A percentile compares a stretch with the other conserved stretches of the same genome.
Evolutionary conservation across 2,797 vertebrate genomes (phyloP).

Genomic region (Hydrophis major): DNA sequence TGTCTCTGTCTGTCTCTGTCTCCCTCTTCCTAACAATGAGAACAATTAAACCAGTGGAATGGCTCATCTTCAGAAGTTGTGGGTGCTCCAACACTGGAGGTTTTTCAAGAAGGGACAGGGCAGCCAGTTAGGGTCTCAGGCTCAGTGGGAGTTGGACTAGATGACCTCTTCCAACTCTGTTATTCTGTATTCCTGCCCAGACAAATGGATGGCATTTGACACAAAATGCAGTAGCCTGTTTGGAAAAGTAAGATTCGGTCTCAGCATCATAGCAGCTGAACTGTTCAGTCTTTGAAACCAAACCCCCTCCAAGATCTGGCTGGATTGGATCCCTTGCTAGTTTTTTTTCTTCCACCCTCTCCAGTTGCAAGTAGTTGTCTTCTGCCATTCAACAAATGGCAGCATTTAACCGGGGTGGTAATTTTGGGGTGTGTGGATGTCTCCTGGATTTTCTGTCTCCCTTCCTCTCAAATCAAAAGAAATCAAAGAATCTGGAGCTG

Average conservation of each 20-base stretch:
- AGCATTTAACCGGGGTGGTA: not conserved
- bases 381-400: rapidly evolving
- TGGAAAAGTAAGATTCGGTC: conserved; percentile 35
- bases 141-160: no score
- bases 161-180: no score
- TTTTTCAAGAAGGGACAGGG: no score
- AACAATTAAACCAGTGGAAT: no score
- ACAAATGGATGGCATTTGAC: not conserved
- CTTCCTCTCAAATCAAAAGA: no score
- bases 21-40: no score
- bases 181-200: not conserved
- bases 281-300: not conserved
- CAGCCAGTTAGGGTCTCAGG: no score
- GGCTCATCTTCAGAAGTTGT: no score
- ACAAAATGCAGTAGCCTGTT: no score
- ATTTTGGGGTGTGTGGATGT: not conserved
- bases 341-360: not conserved
- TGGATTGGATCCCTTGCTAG: rapidly evolving
- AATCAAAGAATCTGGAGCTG: not conserved
- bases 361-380: not conserved
- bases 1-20: no score
- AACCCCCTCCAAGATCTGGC: not conserved
- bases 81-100: no score
- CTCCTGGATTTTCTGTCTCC: not conserved
- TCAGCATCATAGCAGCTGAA: not conserved